Evolutionary conservation across 2,888 invertebrate species (phyloP).

Genomic region (Cetonia aurata): DNA sequence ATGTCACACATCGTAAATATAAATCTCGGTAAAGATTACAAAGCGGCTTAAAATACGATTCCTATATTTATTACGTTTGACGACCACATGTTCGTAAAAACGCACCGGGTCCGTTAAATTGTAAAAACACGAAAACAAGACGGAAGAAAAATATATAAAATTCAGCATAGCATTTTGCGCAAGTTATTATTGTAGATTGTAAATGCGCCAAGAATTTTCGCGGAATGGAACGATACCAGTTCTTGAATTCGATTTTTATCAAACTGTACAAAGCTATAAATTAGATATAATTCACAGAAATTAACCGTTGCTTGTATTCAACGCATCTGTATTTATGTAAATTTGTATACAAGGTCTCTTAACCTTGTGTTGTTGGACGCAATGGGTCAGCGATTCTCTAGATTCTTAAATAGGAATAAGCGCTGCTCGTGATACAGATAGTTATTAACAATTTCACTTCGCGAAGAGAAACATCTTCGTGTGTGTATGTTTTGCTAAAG

Average conservation of each 20-base stretch:
- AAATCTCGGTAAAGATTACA: no score
- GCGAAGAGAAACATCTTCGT: no score
- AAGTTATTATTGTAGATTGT: no score
- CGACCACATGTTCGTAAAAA: no score
- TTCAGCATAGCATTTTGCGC: no score
- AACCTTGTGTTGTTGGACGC: slow-evolving; percentile 38
- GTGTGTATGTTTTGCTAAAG: no score
- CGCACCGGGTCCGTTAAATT: no score
- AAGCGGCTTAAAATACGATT: no score
- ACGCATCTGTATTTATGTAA: background rate
- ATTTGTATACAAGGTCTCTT: slow-evolving; percentile 13
- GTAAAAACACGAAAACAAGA: no score
- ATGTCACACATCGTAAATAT: no score
- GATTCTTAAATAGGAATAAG: slow-evolving; percentile 34
- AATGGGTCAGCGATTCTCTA: slow-evolving; percentile 41
- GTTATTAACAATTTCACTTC: slow-evolving; percentile 13
- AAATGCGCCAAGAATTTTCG: background rate
- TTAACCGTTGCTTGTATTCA: background rate
- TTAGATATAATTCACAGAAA: slow-evolving; percentile 20
- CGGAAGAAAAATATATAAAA: no score
- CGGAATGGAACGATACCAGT: background rate
- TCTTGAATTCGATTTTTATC: background rate
- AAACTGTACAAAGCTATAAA: background rate
- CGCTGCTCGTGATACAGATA: background rate
- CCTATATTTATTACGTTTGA: no score